Conservation (phyloP, 2,888 invertebrate species). For the Tetheella fluctuosa region DNA sequence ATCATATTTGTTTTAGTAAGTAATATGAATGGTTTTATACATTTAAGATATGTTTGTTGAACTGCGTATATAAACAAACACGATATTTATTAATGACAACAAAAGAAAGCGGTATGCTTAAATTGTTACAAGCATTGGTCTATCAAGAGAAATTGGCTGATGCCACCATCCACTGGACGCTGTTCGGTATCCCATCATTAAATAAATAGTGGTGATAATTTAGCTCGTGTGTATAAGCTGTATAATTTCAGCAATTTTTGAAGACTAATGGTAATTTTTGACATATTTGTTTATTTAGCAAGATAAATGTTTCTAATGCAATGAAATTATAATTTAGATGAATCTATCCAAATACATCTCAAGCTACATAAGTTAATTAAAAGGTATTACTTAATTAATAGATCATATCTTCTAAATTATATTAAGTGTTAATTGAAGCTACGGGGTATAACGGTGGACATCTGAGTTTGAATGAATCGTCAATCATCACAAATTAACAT, state of each 20-base stretch:
- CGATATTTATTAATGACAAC: background rate
- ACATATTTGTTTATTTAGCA: conserved; percentile 38
- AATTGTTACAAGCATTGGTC: conserved; percentile 55
- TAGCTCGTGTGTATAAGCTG: conserved; percentile 59
- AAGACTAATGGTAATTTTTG: conserved; percentile 65
- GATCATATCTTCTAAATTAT: conserved; percentile 44
- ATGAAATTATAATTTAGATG: conserved; percentile 10
- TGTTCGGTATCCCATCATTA: conserved; percentile 63
- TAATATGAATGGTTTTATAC: no score
- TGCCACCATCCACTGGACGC: conserved; percentile 41
- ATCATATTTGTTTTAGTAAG: no score
- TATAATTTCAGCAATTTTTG: conserved; percentile 77
- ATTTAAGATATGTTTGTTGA: background rate
- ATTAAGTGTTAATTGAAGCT: conserved; percentile 67
- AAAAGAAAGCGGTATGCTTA: conserved; percentile 38
- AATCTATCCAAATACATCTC: conserved; percentile 19
- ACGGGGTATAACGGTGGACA: conserved; percentile 51
- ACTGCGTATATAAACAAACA: background rate
- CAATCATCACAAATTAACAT: conserved; percentile 58
- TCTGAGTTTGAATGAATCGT: conserved; percentile 52
- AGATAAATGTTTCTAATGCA: conserved; percentile 15
- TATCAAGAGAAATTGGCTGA: conserved; percentile 48
- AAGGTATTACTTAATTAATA: conserved; percentile 41
- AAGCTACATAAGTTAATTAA: conserved; percentile 25
- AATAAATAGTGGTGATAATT: conserved; percentile 73